phyloP scores from a whole-genome alignment of 1,140 invertebrate genomes.

The Probaryconus sp. region DNA sequence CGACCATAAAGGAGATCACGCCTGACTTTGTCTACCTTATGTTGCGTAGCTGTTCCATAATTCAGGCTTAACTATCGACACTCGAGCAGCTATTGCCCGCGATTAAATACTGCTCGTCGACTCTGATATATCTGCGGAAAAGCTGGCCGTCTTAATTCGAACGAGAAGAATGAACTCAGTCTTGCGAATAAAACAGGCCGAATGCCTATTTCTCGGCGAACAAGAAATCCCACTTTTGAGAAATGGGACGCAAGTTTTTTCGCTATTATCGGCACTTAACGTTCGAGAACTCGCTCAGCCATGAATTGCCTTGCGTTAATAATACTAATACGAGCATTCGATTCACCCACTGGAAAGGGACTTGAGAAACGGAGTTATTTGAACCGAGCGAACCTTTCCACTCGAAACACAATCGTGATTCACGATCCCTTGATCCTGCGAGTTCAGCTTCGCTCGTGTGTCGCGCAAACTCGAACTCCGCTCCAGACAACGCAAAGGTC shows the following conservation, averaged over 20 bases:
- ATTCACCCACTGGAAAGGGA: constrained; percentile 59
- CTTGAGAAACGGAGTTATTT: constrained; percentile 56
- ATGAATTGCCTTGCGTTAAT: constrained; percentile 60
- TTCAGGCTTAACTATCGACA: constrained; percentile 64
- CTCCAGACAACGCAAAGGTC: constrained; percentile 7
- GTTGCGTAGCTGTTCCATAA: constrained; percentile 62
- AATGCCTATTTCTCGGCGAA: constrained; percentile 48
- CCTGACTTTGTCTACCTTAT: constrained; percentile 48
- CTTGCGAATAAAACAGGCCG: constrained; percentile 49
- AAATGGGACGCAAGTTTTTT: constrained; percentile 60
- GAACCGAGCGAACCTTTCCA: constrained; percentile 59
- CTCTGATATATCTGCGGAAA: constrained; percentile 50
- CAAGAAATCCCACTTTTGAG: constrained; percentile 61
- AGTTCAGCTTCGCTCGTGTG: constrained; percentile 45
- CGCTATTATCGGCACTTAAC: constrained; percentile 60
- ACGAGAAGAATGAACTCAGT: constrained; percentile 59
- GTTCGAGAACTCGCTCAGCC: constrained; percentile 45
- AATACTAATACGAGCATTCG: constrained; percentile 63
- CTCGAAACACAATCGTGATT: constrained; percentile 63
- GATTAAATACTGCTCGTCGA: constrained; percentile 55
- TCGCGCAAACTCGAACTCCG: constrained; percentile 39
- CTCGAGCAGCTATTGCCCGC: constrained; percentile 41
- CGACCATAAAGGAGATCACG: constrained; percentile 54
- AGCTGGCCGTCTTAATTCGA: constrained; percentile 51
- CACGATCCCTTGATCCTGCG: constrained; percentile 57